Conservation (phyloP, 2,888 invertebrate genomes). For the Hemicrepidius hirtus region DNA sequence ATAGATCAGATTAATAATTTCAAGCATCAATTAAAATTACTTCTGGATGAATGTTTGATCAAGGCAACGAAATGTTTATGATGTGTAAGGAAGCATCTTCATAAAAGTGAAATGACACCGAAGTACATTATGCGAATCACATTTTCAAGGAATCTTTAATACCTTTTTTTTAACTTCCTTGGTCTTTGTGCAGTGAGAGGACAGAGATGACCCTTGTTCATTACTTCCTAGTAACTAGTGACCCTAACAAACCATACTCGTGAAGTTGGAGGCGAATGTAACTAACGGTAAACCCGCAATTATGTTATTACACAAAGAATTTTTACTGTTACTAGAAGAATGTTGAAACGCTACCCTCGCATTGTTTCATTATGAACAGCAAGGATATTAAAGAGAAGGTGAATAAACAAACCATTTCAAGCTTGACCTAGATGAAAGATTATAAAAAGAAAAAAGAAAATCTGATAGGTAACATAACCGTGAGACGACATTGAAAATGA, state of each 20-base stretch:
- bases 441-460: neutral
- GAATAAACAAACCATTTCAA: neutral
- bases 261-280: slow-evolving; percentile 20
- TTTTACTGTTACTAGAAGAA: slow-evolving; percentile 27
- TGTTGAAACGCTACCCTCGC: slow-evolving; percentile 23
- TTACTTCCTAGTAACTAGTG: slow-evolving; percentile 24
- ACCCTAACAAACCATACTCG: slow-evolving; percentile 24
- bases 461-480: neutral
- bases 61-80: too few relatives aligned
- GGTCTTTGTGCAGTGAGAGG: slow-evolving; percentile 15
- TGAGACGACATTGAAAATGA: neutral
- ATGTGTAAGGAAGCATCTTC: neutral
- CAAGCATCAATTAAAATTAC: too few relatives aligned
- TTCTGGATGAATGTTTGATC: too few relatives aligned
- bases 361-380: neutral
- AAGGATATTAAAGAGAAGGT: slow-evolving; percentile 11
- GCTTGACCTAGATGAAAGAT: neutral
- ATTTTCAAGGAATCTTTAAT: neutral
- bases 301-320: slow-evolving; percentile 20
- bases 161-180: neutral
- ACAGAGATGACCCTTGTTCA: slow-evolving; percentile 18
- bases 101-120: neutral
- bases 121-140: neutral
- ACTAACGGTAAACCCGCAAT: slow-evolving; percentile 32
- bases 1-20: too few relatives aligned